Base-by-base conservation (phyloP, 2,888 invertebrate genomes). In the Macrophya alboannulata region DNA sequence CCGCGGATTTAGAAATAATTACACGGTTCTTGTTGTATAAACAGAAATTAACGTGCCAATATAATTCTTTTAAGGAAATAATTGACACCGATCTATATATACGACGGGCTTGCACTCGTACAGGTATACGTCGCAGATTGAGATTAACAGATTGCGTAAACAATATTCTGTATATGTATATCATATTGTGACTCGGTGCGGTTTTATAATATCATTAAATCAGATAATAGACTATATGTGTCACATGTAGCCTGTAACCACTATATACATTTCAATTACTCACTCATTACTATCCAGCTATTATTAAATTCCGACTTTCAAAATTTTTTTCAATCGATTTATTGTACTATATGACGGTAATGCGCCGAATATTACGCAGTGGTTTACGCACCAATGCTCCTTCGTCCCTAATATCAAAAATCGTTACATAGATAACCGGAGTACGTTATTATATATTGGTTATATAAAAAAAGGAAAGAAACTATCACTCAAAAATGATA, bases 1-100 rank as follows among this genome's bases (percentile, higher is more conserved):
- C 31, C 31, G n/a, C 17, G 55, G 17, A 72, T 72, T 72, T 72
- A 72, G 43, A 72, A 72, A 72, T 72, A 72, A 72, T 40, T 37
- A 37, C 9, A 71, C 71, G 17, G 1, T 17, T 17, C 8, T 3
- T 40, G 37, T 71, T n/a, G 4, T 12, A 12, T n/a, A 43, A 43
- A 43, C 43, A n/a, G 40, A 17, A 72, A 62, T 62, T 62, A 21
- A 25, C 62, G 25, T 55, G 55, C n/a, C 55, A n/a, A 8, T 62
- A 25, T 62, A 25, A 25, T 2, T 21, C 9, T 62, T 21, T 25
- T 21, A 4, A n/a, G n/a, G n/a, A 12, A 21, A 55, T 17, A 55
- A n/a, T 55, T 55, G 55, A 55, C 55, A 55, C 55, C 17, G 55
- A n/a, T 55, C 55, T 55, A 55, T n/a, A 31, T 31, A 31, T 31